Evolutionary conservation across 92 coral and sea anemone species (phyloP).

Genomic region (Heteractis magnifica): DNA sequence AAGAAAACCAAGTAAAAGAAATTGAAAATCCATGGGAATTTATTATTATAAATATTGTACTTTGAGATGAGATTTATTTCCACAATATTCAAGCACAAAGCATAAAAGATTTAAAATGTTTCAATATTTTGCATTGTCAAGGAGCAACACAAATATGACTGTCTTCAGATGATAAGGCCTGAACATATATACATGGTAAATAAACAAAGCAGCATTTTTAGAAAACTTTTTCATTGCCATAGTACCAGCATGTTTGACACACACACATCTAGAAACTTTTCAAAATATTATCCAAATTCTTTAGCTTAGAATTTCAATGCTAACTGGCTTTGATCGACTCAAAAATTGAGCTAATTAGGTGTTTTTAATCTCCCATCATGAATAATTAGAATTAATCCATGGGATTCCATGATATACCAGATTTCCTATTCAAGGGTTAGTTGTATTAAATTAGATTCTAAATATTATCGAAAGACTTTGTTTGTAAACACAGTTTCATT

Average conservation of each 20-base stretch:
- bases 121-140: background rate
- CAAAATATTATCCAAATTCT: background rate
- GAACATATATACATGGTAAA: background rate
- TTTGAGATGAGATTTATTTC: background rate
- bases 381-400: background rate
- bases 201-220: background rate
- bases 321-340: background rate
- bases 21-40: too few species aligned
- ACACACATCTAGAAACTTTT: background rate
- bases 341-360: background rate
- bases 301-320: background rate
- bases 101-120: too few species aligned
- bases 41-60: too few species aligned
- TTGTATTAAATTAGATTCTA: too few species aligned
- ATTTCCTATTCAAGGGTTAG: too few species aligned
- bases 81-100: background rate
- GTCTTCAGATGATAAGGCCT: background rate
- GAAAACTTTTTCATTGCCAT: background rate
- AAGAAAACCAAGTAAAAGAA: too few species aligned
- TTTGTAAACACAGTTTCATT: background rate
- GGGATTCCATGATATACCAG: too few species aligned
- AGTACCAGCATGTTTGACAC: background rate
- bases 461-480: background rate
- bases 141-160: constrained; percentile 5
- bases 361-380: background rate